Conservation (phyloP, 2,113 vertebrate genomes). For the Sphyrna mokarran region DNA sequence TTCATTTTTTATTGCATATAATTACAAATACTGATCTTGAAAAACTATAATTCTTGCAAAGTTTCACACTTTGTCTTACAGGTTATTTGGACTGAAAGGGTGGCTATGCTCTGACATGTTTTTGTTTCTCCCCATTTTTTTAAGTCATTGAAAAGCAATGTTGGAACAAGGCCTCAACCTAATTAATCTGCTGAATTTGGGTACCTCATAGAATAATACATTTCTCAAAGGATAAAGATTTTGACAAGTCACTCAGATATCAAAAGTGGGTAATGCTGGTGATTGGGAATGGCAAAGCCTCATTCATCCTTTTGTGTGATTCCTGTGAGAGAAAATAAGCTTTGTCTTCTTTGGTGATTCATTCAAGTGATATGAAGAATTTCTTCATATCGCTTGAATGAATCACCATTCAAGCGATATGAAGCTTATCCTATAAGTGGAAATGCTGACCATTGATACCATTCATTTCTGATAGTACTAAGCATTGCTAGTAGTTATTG, state of each 20-base stretch:
- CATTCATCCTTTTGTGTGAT: not conserved
- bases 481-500: not conserved
- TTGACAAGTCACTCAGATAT: not conserved
- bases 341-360: not conserved
- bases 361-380: not conserved
- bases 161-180: not conserved
- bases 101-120: not conserved
- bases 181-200: not conserved
- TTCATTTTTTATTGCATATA: not conserved
- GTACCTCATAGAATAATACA: not conserved
- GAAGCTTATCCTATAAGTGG: not conserved
- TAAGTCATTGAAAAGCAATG: not conserved
- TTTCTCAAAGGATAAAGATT: not conserved
- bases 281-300: not conserved
- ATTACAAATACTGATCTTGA: not conserved
- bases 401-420: not conserved
- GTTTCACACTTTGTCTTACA: not conserved
- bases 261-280: not conserved
- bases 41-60: not conserved
- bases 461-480: not conserved
- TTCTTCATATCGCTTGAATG: too few species aligned
- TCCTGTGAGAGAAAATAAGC: not conserved
- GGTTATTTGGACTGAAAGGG: not conserved
- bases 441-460: not conserved
- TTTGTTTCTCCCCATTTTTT: not conserved